Base-by-base conservation (phyloP, 2,113 vertebrate genomes). In the Phalacrocorax carbo region DNA sequence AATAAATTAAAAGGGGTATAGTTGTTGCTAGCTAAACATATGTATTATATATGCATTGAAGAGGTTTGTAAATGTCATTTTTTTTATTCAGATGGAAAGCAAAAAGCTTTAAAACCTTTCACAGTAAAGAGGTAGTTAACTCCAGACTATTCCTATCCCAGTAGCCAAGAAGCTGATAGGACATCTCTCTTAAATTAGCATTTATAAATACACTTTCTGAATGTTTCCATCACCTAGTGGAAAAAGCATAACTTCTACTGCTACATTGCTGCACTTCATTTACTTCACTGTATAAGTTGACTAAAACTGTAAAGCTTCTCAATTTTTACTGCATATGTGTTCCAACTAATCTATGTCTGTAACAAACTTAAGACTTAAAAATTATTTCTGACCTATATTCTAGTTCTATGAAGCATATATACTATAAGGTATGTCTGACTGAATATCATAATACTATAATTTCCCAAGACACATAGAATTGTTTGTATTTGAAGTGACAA, bases 91-190 rank as follows among this genome's bases (percentile, higher is more conserved):
- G 96, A 96, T 11, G 1, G 96, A 98, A 95, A 97, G 97, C 96
- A 96, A 97, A 97, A 96, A 97, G 96, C 98, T 98, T 98, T 98
- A 98, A 98, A 97, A 96, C 95, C 95, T 98, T 97, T 96, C 97
- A 95, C 64, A 87, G 90, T 91, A 96, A 92, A 86, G 95, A 97
- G 93, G 88, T 96, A 96, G 97, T 96, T 94, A 93, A 95, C 80
- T 95, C 93, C 95, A 97, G 95, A 94, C 71, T 97, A 97, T 94
- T 98, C 95, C 69, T 97, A 65, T 96, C 91, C 97, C 94, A 94
- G 86, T 96, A 97, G 93, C 95, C 96, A 95, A 97, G 96, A 97
- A 97, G 93, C 73, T 95, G 80, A 96, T 91, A 94, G 87, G 94
- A 77, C 72, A 87, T 96, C 81, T 90, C 89, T 96, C 90, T 76